Evolutionary conservation across 2,888 invertebrate species (phyloP), one percentile per base, ranked within the genome.

Genomic region (Cosmorhoe ocellata): DNA sequence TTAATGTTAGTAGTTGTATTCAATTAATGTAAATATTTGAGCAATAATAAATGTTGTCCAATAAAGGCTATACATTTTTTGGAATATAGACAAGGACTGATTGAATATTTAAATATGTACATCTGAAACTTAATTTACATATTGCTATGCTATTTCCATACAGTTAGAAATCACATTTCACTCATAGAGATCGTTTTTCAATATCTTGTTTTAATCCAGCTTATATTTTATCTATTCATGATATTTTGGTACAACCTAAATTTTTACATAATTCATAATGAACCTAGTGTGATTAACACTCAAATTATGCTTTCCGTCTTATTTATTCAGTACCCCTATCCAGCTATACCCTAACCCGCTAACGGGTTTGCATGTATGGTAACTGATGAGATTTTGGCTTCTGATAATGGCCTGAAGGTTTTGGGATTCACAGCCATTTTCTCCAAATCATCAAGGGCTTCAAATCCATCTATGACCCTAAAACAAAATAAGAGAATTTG

Each of bases 311-410:
- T 24, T 7, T 5, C 4, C 1, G 3, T 7, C 33, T 45, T 30
- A 32, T 39, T 50, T n/a, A 26, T 33, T 27, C 1, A 45, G 39
- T 40, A 44, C 41, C 61, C 57, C 51, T 74, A 95, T 59, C 93
- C 94, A 36, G 99, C 99, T 66, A n/a, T n/a, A n/a, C 61, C 57
- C 51, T 74, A 95, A 59, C 93, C 94, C 36, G 99, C 99, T 66
- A 99, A 84, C 10, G 99, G 99, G 92, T 99, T 99, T 2, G 99
- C 98, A 91, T 99, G 99, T 74, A 99, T 97, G 5, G 98, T 99
- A 9, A 98, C 92, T 69, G 92, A 94, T 71, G 96, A 96, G 65
- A 99, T 95, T 81, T 93, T 93, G 22, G 95, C 95, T 73, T 99
- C 98, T 30, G 93, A 93, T 1, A 97, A 82, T 0, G 99, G 99